Conservation (phyloP, 2,113 vertebrate genomes). For the Epinephelus moara region DNA sequence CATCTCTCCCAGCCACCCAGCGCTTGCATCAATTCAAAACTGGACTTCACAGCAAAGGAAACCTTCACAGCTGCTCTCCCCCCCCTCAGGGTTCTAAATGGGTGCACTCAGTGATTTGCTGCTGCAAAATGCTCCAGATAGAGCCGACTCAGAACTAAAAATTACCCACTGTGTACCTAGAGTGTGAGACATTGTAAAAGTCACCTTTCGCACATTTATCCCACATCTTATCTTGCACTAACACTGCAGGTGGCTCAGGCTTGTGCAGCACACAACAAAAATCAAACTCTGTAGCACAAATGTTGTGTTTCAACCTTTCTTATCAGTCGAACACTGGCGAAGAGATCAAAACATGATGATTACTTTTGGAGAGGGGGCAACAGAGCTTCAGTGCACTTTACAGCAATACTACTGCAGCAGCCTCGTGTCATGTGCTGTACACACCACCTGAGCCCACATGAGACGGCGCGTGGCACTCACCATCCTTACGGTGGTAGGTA, state of each 20-base stretch:
- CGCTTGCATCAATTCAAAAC: slow-evolving; percentile 50
- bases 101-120: slow-evolving; percentile 45
- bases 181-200: slow-evolving; percentile 8
- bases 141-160: slow-evolving; percentile 47
- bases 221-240: not conserved
- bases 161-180: slow-evolving; percentile 20
- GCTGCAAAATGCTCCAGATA: slow-evolving; percentile 54
- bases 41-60: slow-evolving; percentile 55
- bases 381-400: not conserved
- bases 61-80: slow-evolving; percentile 46
- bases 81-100: slow-evolving; percentile 43
- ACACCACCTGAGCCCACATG: not conserved
- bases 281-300: not conserved
- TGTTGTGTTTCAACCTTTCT: not conserved
- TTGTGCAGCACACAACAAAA: not conserved
- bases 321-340: not conserved
- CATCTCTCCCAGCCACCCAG: slow-evolving; percentile 31
- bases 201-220: not conserved
- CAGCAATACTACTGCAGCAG: not conserved
- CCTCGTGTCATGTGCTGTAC: not conserved
- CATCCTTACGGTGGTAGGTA: slow-evolving; percentile 96
- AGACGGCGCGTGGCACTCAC: slow-evolving; percentile 81
- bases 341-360: not conserved
- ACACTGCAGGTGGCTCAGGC: not conserved
- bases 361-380: not conserved